phyloP scores from a whole-genome alignment of 2,797 vertebrate genomes.

The Myripristis murdjan region DNA sequence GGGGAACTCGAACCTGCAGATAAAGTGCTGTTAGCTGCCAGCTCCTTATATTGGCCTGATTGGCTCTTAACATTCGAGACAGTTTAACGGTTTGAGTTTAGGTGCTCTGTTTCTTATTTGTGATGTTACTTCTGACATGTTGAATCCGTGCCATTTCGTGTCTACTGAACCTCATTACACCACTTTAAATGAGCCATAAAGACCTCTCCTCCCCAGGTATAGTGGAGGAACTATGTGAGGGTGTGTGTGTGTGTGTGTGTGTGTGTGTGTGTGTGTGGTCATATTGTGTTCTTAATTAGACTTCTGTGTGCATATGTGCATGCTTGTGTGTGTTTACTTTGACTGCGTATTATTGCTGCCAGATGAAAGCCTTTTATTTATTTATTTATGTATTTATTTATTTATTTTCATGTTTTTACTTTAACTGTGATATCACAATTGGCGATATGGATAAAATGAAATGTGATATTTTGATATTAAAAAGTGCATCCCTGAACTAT shows the following conservation, averaged over 20 bases:
- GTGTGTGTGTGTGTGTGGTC: slow-evolving; percentile 6
- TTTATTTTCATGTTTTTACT: too few species aligned
- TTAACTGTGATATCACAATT: too few species aligned
- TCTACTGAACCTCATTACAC: slow-evolving; percentile 59
- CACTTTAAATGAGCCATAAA: slow-evolving; percentile 56
- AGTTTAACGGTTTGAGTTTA: slow-evolving; percentile 36
- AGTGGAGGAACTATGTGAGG: slow-evolving; percentile 6
- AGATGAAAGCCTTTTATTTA: too few species aligned
- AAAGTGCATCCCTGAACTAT: too few species aligned
- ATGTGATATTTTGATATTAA: too few species aligned
- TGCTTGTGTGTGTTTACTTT: too few species aligned
- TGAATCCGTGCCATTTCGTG: slow-evolving; percentile 53
- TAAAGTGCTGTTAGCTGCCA: slow-evolving; percentile 43
- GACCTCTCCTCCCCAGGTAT: slow-evolving; percentile 20
- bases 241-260: slow-evolving; percentile 1
- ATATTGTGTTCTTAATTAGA: slow-evolving; percentile 16
- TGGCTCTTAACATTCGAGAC: slow-evolving; percentile 49
- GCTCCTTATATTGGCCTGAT: slow-evolving; percentile 42
- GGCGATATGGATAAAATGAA: too few species aligned
- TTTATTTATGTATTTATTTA: too few species aligned
- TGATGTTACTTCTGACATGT: slow-evolving; percentile 48
- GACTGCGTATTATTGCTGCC: too few species aligned
- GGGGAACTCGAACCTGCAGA: slow-evolving; percentile 28
- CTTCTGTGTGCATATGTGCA: slow-evolving; percentile 19
- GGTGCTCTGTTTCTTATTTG: slow-evolving; percentile 33